Base-by-base conservation (phyloP, 2,113 vertebrate species). In the Uropsilus gracilis region DNA sequence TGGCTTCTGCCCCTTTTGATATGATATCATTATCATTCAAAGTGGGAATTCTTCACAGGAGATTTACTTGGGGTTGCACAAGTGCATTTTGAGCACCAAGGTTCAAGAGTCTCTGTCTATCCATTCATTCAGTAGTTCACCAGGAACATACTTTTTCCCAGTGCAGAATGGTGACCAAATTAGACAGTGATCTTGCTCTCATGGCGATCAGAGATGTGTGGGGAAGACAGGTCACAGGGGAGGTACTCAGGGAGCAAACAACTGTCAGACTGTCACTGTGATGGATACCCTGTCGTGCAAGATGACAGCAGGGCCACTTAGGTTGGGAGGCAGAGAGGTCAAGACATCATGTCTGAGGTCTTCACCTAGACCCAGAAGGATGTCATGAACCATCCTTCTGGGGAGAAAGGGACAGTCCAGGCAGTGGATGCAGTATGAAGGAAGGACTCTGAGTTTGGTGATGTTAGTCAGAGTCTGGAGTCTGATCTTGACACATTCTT, bases 1-100 rank as follows among this genome's bases (percentile, higher is more conserved):
- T n/a, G n/a, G n/a, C n/a, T n/a, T n/a, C n/a, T n/a, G n/a, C n/a
- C n/a, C n/a, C n/a, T n/a, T n/a, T n/a, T n/a, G n/a, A n/a, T n/a
- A n/a, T n/a, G n/a, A n/a, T n/a, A n/a, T n/a, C 57, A 57, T 80
- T 69, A 20, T 28, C 44, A 32, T 46, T 32, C 39, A 71, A 63
- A 44, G 69, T 53, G 26, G 48, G 30, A 75, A 34, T 59, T 68
- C 72, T 64, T 89, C 39, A 30, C 3, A 22, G 80, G 5, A 73
- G 53, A 59, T 69, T 78, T 50, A 32, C 24, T 44, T 44, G 72
- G 59, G 30, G 32, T n/a, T 50, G 57, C 20, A 42, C 55, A 48
- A 34, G 50, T 64, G 68, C 73, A 82, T 90, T 88, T 71, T 94
- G 37, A 75, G 42, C 28, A 71, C 53, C 73, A 76, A 57, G 37